A percentile compares a stretch with the other conserved stretches of the same genome.
Evolutionary conservation across 2,888 invertebrate species (phyloP).

Genomic region (Diachrysia chrysitis): DNA sequence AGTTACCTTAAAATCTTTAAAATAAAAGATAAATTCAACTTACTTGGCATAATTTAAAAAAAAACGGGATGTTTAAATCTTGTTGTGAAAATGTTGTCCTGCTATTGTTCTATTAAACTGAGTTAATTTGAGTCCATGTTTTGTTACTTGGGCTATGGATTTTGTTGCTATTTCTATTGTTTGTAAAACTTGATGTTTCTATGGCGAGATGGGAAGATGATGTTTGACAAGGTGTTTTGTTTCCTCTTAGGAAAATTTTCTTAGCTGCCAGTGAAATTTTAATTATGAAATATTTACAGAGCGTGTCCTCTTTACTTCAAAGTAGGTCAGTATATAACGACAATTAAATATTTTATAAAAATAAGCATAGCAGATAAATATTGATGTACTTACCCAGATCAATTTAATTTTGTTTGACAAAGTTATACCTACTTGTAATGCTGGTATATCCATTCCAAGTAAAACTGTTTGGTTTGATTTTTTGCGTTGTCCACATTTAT

Average conservation of each 20-base stretch:
- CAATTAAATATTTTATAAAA: not conserved
- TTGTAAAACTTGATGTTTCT: not conserved
- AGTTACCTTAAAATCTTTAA: not conserved
- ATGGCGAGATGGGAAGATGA: not conserved
- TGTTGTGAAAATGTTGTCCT: not conserved
- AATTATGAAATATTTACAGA: not conserved
- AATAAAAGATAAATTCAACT: not conserved
- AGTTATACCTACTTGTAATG: too few relatives aligned
- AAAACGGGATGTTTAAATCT: not conserved
- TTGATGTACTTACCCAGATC: too few relatives aligned
- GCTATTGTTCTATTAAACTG: not conserved
- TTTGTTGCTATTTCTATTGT: constrained; percentile 7
- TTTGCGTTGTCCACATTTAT: too few relatives aligned
- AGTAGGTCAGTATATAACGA: constrained; percentile 5
- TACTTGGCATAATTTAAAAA: not conserved
- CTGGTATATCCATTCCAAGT: too few relatives aligned
- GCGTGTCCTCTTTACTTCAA: constrained; percentile 5
- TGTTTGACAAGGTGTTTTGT: constrained; percentile 9
- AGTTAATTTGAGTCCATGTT: not conserved
- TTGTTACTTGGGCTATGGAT: not conserved
- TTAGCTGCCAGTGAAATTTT: constrained; percentile 18
- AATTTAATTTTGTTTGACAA: too few relatives aligned
- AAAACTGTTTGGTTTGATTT: too few relatives aligned
- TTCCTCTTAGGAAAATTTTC: constrained; percentile 15
- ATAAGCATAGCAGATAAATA: not conserved